These are phyloP conservation scores for Drosophila lowei DNA, from an alignment of 1,140 invertebrate species.

Conservation along the genomic window DNA sequence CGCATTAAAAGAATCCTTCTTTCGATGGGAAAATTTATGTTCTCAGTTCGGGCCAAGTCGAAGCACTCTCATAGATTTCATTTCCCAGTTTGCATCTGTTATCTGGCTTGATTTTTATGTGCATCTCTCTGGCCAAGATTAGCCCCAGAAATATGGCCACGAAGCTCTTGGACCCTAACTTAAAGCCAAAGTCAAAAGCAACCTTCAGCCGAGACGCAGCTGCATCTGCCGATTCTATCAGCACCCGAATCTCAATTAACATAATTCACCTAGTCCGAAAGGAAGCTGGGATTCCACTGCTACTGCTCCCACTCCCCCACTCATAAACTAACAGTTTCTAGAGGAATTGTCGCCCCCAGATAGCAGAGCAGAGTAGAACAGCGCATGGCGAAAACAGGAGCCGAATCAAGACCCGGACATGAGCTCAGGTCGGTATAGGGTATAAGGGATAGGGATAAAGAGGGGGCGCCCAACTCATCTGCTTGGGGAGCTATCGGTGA, in stretches of 20 bases:
- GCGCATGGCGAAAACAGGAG: conserved; percentile 33
- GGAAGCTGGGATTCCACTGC: conserved; percentile 2
- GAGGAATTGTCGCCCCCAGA: conserved; percentile 35
- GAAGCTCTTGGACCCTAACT: conserved; percentile 17
- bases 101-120: conserved; percentile 58
- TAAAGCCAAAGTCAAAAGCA: conserved; percentile 10
- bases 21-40: conserved; percentile 44
- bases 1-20: conserved; percentile 23
- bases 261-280: conserved; percentile 66
- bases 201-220: conserved; percentile 37
- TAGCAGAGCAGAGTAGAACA: conserved; percentile 9
- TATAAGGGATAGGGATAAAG: conserved; percentile 12
- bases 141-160: conserved; percentile 59
- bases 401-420: conserved; percentile 38
- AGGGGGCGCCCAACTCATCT: neutral
- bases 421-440: conserved; percentile 6
- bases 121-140: conserved; percentile 43
- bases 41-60: conserved; percentile 14
- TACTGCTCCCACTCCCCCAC: conserved; percentile 11
- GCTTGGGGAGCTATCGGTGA: conserved; percentile 4
- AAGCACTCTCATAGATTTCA: conserved; percentile 35
- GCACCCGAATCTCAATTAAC: conserved; percentile 69
- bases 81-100: conserved; percentile 41
- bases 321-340: conserved; percentile 58
- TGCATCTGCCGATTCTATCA: conserved; percentile 51